Conservation (phyloP, 1,140 invertebrate genomes). For the Drosophila truncata region DNA sequence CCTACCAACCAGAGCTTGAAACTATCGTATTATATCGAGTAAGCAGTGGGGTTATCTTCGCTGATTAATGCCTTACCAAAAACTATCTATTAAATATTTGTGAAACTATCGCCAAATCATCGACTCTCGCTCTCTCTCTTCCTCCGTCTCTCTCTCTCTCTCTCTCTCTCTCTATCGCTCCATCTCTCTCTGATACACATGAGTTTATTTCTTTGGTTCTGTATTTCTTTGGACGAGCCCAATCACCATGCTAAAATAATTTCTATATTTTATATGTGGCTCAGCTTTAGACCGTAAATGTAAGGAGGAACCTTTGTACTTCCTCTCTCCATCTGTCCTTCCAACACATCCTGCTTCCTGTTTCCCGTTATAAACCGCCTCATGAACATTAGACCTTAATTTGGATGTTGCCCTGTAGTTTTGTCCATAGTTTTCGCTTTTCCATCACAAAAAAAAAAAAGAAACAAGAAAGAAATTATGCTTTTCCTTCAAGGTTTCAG, state of each 20-base stretch:
- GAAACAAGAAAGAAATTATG: not conserved
- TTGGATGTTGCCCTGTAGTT: conserved; percentile 17
- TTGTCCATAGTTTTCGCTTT: not conserved
- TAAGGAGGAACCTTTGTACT: conserved; percentile 9
- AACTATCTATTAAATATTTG: not conserved
- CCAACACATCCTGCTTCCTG: not conserved
- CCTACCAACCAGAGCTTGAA: conserved; percentile 33
- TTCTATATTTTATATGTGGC: conserved; percentile 85
- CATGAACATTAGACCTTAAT: conserved; percentile 1
- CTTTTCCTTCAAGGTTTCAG: conserved; percentile 36
- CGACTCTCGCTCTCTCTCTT: conserved; percentile 11
- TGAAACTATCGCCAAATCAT: conserved; percentile 29
- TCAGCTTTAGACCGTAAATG: conserved; percentile 73
- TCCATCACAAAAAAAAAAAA: not conserved
- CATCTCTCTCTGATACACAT: conserved; percentile 31
- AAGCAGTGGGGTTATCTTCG: not conserved
- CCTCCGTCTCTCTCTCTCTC: not conserved
- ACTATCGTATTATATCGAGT: conserved; percentile 14
- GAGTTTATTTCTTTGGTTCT: conserved; percentile 31
- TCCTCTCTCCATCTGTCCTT: not conserved
- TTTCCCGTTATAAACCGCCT: not conserved
- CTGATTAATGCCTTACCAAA: conserved; percentile 22
- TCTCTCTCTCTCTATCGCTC: conserved; percentile 28
- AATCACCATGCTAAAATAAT: conserved; percentile 85
- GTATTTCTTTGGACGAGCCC: conserved; percentile 34